Base-by-base conservation (phyloP, 2,888 invertebrate species). In the Lissonota sp. region DNA sequence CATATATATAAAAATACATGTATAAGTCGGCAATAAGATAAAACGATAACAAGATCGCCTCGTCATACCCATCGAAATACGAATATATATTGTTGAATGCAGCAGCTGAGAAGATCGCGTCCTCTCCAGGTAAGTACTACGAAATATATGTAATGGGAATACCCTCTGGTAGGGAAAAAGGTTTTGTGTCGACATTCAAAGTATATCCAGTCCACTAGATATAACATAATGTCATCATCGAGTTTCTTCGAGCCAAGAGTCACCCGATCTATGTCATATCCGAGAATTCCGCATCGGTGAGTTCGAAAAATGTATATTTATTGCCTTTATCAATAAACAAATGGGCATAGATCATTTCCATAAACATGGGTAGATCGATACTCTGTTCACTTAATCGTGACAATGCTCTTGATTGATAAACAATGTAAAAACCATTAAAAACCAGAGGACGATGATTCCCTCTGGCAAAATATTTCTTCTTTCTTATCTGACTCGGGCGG, bases 61-160 rank as follows among this genome's bases (percentile, higher is more conserved):
- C 79, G 84, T 84, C 86, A 83, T 85, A 86, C 80, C 83, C 74
- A 84, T 84, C 83, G 85, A 82, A 82, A 84, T 79, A 83, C 67
- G 69, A 63, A 78, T 81, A 26, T 26, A 26, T 26, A 81, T 78
- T 73, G 78, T 81, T 77, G 80, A 77, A 77, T 64, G 72, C 57
- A 16, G 58, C 0, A 44, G 26, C 42, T 14, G 16, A 53, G 53
- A 53, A 53, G 53, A 53, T 7, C 12, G 53, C 53, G 51, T n/a
- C 14, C 6, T 12, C 7, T 6, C 14, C 53, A 14, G 14, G 12
- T 14, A 53, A 12, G 53, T 53, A 53, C 53, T 14, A 53, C 53
- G 1, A 26, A 26, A 26, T 26, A 26, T 26, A 26, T 26, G 26
- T 26, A 26, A 26, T 26, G 26, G 26, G 26, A 26, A 26, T 26